A percentile compares a stretch with the other conserved stretches of the same genome.
Conservation (phyloP, 2,888 invertebrate species). For the Leptinotarsa tumamoca region DNA sequence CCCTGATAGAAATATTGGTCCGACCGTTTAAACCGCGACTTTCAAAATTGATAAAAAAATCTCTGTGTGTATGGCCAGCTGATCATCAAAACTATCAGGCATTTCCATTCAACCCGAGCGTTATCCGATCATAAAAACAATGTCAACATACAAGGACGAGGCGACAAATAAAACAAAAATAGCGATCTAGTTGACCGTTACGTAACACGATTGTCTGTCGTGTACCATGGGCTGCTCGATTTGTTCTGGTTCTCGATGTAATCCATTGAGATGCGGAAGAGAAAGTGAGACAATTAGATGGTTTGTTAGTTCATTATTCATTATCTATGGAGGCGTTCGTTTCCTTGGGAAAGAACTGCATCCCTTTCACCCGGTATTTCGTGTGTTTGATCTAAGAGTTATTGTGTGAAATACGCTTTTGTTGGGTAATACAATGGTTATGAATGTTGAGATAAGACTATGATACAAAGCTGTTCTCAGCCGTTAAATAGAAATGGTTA, state of each 20-base stretch:
- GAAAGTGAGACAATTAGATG: slow-evolving; percentile 42
- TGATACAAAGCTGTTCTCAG: background rate
- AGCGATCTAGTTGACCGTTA: background rate
- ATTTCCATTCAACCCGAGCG: slow-evolving; percentile 1
- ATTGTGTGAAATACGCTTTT: background rate
- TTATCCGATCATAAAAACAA: slow-evolving; percentile 13
- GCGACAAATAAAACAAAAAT: background rate
- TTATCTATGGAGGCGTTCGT: background rate
- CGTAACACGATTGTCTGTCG: slow-evolving; percentile 4
- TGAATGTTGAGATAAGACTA: background rate
- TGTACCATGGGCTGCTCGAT: slow-evolving; percentile 5
- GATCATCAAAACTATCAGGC: background rate
- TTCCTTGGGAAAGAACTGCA: slow-evolving; percentile 10
- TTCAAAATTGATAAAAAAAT: too few species aligned
- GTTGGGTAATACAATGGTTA: background rate
- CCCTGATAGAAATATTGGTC: too few species aligned
- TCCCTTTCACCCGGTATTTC: slow-evolving; percentile 12
- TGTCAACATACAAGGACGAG: slow-evolving; percentile 19
- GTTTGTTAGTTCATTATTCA: slow-evolving; percentile 6
- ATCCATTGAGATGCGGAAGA: slow-evolving; percentile 40
- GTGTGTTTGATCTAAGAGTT: background rate
- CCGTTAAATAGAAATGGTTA: background rate
- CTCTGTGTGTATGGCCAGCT: too few species aligned
- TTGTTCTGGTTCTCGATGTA: slow-evolving; percentile 35
- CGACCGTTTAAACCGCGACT: too few species aligned